These are phyloP conservation scores for Pseudomyrmex dendroicus DNA, from an alignment of 1,140 invertebrate genomes.

Conservation along the genomic window DNA sequence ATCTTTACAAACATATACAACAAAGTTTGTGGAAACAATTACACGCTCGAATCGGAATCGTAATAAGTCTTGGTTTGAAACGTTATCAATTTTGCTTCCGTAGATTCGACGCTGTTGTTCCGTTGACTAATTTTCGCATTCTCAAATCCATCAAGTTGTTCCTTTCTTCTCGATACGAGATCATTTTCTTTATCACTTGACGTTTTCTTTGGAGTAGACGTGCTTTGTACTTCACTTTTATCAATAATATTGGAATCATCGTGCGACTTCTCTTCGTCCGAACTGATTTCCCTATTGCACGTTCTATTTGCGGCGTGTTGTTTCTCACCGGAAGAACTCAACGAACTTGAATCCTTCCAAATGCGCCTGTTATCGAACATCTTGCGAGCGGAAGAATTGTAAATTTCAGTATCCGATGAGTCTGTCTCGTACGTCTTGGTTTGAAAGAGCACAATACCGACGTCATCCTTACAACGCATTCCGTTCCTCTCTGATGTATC, in stretches of 20 bases:
- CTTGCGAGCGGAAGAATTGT: background rate
- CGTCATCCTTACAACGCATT: background rate
- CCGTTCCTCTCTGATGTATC: background rate
- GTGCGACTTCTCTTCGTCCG: background rate
- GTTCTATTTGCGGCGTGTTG: background rate
- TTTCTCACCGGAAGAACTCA: conserved; percentile 11
- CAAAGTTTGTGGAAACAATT: background rate
- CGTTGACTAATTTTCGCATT: background rate
- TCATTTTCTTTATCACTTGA: background rate
- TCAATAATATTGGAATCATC: no score
- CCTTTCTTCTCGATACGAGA: background rate
- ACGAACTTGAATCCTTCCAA: background rate
- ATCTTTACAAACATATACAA: background rate
- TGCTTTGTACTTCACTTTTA: background rate
- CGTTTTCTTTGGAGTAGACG: background rate
- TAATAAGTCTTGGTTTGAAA: conserved; percentile 50
- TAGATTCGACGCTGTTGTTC: background rate
- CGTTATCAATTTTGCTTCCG: conserved; percentile 1
- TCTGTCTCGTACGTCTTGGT: conserved; percentile 47
- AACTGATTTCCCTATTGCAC: background rate
- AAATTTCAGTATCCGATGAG: background rate
- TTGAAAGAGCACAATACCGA: background rate
- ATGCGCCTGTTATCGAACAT: background rate
- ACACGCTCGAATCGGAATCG: conserved; percentile 30
- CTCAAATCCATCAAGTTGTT: conserved; percentile 1